A percentile compares a stretch with the other conserved stretches of the same genome.
Evolutionary conservation across 2,888 invertebrate genomes (phyloP).

Genomic region (Bruchidius siliquastri): DNA sequence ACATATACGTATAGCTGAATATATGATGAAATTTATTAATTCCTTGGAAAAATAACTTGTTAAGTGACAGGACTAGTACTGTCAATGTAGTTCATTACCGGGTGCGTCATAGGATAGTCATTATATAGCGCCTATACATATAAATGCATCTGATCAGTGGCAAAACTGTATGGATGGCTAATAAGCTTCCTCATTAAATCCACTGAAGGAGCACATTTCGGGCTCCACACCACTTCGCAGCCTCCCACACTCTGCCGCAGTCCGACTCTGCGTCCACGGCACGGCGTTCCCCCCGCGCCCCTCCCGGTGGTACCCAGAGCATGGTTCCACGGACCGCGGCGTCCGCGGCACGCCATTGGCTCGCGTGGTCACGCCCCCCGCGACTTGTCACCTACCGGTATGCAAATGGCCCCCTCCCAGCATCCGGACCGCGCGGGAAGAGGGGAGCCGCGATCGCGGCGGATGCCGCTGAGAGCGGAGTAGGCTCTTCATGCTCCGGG

Average conservation of each 20-base stretch:
- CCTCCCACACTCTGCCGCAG: background rate
- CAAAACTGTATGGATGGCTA: background rate
- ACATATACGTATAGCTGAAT: too few species aligned
- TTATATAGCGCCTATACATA: too few species aligned
- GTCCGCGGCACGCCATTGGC: constrained; percentile 34
- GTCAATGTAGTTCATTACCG: too few species aligned
- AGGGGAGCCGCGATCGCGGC: background rate
- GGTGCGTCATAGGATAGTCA: too few species aligned
- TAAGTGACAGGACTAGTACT: too few species aligned
- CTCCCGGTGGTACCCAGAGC: constrained; percentile 10
- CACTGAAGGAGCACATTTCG: background rate
- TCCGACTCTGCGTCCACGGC: background rate
- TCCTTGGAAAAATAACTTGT: too few species aligned
- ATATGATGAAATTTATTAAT: too few species aligned
- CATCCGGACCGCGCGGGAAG: constrained; percentile 29
- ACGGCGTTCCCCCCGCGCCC: background rate
- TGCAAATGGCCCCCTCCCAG: constrained; percentile 44
- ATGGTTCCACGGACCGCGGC: constrained; percentile 32
- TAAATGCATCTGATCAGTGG: too few species aligned
- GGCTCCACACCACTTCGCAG: background rate
- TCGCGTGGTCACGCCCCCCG: constrained; percentile 42
- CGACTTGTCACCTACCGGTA: constrained; percentile 52
- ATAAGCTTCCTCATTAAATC: background rate
- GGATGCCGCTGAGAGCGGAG: background rate
- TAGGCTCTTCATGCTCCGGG: background rate